Evolutionary conservation across 1,140 invertebrate species (phyloP).

Genomic region (Neomicropteryx cornuta): DNA sequence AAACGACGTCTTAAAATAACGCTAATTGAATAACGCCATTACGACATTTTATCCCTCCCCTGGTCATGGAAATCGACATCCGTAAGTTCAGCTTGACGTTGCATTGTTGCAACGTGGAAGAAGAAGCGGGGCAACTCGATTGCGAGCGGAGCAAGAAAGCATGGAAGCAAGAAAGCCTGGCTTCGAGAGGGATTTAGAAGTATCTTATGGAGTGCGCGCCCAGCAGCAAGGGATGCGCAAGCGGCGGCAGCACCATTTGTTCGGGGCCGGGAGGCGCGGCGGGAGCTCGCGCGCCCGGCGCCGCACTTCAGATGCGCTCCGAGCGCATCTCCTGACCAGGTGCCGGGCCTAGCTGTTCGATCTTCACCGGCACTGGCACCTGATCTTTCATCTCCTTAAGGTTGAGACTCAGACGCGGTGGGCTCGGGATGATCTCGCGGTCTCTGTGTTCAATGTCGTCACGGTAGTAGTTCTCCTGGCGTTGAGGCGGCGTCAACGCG

Average conservation of each 20-base stretch:
- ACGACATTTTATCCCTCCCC: neutral
- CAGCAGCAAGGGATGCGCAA: too few relatives aligned
- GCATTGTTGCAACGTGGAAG: neutral
- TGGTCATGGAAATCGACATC: neutral
- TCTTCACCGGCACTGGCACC: constrained; percentile 22
- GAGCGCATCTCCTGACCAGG: constrained; percentile 19
- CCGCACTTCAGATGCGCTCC: constrained; percentile 35
- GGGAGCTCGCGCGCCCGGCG: constrained; percentile 26
- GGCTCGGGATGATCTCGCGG: constrained; percentile 4
- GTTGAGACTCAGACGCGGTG: neutral
- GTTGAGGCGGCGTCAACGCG: constrained; percentile 17
- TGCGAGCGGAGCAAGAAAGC: too few relatives aligned
- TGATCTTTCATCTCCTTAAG: too few relatives aligned
- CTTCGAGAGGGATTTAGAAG: too few relatives aligned
- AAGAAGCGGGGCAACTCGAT: constrained; percentile 20
- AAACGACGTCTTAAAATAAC: too few relatives aligned
- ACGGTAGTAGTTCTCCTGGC: constrained; percentile 13
- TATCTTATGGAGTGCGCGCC: too few relatives aligned
- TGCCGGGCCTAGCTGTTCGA: constrained; percentile 23
- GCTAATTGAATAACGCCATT: too few relatives aligned
- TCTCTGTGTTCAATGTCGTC: constrained; percentile 10
- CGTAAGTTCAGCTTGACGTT: neutral
- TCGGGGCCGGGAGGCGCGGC: constrained; percentile 19
- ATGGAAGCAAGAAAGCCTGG: too few relatives aligned
- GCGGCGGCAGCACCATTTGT: constrained; percentile 21